Percentiles rank a stretch among this genome's conserved stretches.
phyloP scores from a whole-genome alignment of 2,888 invertebrate species.

The Leptothorax acervorum region DNA sequence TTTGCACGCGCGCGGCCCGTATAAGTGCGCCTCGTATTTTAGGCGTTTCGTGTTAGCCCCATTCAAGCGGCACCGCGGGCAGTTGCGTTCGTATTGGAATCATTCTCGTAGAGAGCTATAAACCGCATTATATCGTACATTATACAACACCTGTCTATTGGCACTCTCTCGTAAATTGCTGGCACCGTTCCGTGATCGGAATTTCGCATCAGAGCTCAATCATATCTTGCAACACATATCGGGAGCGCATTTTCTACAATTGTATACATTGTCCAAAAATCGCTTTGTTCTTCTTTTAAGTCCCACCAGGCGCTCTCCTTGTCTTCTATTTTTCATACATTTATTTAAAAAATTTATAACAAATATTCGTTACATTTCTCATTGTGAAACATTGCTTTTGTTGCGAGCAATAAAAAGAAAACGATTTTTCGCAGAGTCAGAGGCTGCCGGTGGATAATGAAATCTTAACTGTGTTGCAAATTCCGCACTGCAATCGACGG shows the following conservation, averaged over 20 bases:
- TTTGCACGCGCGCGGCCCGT: not conserved
- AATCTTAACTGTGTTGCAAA: slow-evolving; percentile 12
- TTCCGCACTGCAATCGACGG: slow-evolving; percentile 5
- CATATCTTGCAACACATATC: slow-evolving; percentile 15
- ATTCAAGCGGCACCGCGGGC: not conserved
- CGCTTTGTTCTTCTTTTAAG: not conserved
- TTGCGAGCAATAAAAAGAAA: not conserved
- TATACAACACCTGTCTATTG: slow-evolving; percentile 51
- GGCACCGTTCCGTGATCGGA: slow-evolving; percentile 35
- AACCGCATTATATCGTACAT: slow-evolving; percentile 43
- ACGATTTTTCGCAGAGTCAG: not conserved
- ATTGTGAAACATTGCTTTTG: not conserved
- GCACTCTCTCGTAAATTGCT: slow-evolving; percentile 45
- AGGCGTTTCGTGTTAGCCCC: not conserved
- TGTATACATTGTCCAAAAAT: not conserved
- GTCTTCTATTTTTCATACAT: not conserved
- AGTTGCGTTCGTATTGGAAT: slow-evolving; percentile 24
- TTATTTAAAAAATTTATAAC: not conserved
- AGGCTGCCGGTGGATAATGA: not conserved
- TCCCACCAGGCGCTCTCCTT: not conserved
- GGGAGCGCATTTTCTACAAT: slow-evolving; percentile 4
- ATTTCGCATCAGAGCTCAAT: slow-evolving; percentile 23
- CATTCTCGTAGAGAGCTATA: slow-evolving; percentile 28
- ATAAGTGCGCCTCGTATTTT: slow-evolving; percentile 4
- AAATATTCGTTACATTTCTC: not conserved